Conservation (phyloP, 2,797 vertebrate species). For the Hipposideros larvatus region DNA sequence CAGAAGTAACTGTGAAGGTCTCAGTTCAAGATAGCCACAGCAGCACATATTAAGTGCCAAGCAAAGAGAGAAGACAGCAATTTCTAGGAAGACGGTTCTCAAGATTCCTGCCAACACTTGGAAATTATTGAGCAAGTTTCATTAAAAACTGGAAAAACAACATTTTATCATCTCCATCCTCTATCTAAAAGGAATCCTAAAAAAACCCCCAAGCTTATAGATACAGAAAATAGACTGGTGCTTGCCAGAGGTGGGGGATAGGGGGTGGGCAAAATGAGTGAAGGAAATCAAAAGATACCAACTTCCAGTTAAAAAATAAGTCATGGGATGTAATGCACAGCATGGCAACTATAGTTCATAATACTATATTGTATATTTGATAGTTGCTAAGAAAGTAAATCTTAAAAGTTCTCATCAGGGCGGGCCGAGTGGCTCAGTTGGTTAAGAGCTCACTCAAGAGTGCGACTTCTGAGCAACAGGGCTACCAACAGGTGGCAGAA, state of each 20-base stretch:
- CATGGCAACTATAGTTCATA: neutral
- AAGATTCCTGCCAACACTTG: neutral
- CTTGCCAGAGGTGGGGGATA: neutral
- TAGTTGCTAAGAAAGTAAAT: neutral
- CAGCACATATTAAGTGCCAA: neutral
- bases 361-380: neutral
- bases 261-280: neutral
- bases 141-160: constrained; percentile 18
- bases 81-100: neutral
- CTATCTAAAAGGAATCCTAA: neutral
- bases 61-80: neutral
- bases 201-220: neutral
- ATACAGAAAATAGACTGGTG: neutral
- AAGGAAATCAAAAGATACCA: neutral
- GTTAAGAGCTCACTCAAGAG: too few relatives aligned
- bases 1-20: neutral
- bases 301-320: neutral
- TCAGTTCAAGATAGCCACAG: neutral
- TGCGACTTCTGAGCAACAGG: too few relatives aligned
- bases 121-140: constrained; percentile 2
- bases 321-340: neutral
- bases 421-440: too few relatives aligned
- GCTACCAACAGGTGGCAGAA: too few relatives aligned
- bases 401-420: neutral
- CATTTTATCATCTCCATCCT: neutral